Conservation (phyloP, 2,113 vertebrate species). For the Mirounga angustirostris region DNA sequence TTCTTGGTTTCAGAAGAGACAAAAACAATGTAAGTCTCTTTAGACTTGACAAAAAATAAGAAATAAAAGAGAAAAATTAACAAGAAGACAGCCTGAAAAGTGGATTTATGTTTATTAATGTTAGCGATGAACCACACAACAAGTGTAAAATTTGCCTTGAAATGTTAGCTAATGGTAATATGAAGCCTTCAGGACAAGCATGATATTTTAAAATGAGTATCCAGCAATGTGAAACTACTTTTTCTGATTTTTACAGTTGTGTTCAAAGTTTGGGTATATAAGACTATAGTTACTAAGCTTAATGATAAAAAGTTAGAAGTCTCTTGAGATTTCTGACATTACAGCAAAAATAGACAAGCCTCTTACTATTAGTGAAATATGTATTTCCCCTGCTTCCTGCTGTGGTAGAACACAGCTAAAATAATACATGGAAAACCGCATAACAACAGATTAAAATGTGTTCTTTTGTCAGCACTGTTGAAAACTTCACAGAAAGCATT, state of each 20-base stretch:
- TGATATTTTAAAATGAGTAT: not conserved
- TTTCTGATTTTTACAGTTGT: not conserved
- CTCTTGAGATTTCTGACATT: not conserved
- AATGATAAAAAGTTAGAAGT: not conserved
- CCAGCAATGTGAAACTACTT: not conserved
- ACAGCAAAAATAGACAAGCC: not conserved
- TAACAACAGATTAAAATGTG: not conserved
- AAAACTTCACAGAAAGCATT: not conserved
- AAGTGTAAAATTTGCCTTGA: not conserved
- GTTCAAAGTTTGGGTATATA: not conserved
- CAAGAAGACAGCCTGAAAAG: not conserved
- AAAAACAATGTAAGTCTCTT: not conserved
- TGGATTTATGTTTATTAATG: not conserved
- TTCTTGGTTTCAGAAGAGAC: not conserved
- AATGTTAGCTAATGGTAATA: not conserved
- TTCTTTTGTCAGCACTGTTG: not conserved
- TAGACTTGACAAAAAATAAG: not conserved
- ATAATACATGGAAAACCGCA: slow-evolving; percentile 9
- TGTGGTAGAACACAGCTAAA: not conserved
- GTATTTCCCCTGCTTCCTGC: not conserved
- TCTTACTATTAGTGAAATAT: not conserved
- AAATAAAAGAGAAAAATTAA: not conserved
- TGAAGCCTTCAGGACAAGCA: not conserved
- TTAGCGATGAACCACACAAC: not conserved
- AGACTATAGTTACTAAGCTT: not conserved